Base-by-base conservation (phyloP, 1,140 invertebrate genomes). In the Plectus sambesii region DNA sequence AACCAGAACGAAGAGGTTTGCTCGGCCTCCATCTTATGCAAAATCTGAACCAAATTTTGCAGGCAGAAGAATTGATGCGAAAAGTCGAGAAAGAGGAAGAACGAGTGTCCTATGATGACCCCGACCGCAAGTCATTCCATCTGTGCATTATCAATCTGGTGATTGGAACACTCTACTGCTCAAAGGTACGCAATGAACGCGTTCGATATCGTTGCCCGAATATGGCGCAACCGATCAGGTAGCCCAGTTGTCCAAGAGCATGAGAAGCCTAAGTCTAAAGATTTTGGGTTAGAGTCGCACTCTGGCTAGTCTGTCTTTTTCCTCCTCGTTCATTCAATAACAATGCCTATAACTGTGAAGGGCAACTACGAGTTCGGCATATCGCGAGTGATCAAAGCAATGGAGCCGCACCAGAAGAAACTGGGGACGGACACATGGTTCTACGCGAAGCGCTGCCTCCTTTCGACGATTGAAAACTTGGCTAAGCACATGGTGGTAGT, bases 361-460 rank as follows among this genome's bases (percentile, higher is more conserved):
- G 89, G 90, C 0, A 98, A 99, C 73, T 98, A 93, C 63, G 93
- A 99, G 70, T 99, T 99, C 74, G 94, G 94, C 4, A 88, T 99
- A 59, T 93, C 88, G 0, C 76, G 93, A 57, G 87, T 99, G 0
- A 90, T 96, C 66, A 90, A 93, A 72, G 92, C 87, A 49, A 71
- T 97, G 22, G 88, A 96, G 68, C 90, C 90, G 0, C 92, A 87
- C 62, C 85, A 87, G 62, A 88, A 89, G 69, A 93, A 93, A 70
- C 74, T 97, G 1, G 87, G 88, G 1, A 87, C 86, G 4, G 89
- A 94, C 63, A 96, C 89, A 1, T 97, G 90, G 90, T 92, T 86
- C 72, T 94, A 96, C 69, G 83, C 87, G 1, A 97, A 96, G 70
- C 73, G 88, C 53, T 94, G 87, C 70, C 87, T 94, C 63, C 72